Evolutionary conservation across 2,888 invertebrate genomes (phyloP).

Genomic region (Eucriotettix oculatus): DNA sequence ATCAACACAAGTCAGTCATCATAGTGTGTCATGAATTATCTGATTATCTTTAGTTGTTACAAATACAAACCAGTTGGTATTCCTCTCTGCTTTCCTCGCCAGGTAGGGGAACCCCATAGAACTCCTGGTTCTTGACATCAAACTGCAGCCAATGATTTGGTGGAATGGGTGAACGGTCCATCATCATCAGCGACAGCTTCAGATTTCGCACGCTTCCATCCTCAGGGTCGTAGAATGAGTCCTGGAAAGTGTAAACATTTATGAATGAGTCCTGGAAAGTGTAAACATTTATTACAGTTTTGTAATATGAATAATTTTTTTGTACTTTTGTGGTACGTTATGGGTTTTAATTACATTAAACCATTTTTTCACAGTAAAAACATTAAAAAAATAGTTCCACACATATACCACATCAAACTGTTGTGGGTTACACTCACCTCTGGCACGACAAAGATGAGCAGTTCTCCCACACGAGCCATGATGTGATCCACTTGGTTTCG

Average conservation of each 20-base stretch:
- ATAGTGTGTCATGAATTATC: background rate
- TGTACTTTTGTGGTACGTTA: no score
- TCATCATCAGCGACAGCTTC: slow-evolving; percentile 53
- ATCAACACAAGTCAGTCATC: background rate
- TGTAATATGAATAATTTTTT: no score
- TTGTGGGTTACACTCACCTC: slow-evolving; percentile 32
- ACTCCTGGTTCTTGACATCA: slow-evolving; percentile 72
- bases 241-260: slow-evolving; percentile 27
- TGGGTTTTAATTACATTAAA: no score
- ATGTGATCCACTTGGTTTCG: slow-evolving; percentile 74
- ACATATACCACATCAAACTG: background rate
- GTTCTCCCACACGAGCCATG: slow-evolving; percentile 64
- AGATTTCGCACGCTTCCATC: slow-evolving; percentile 60
- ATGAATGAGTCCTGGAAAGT: slow-evolving; percentile 58
- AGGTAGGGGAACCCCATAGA: slow-evolving; percentile 67
- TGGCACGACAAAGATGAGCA: slow-evolving; percentile 67
- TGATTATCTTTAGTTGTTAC: background rate
- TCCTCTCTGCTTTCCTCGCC: slow-evolving; percentile 56
- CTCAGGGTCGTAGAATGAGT: slow-evolving; percentile 81
- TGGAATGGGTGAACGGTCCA: slow-evolving; percentile 49
- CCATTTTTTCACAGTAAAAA: no score
- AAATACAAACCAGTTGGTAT: slow-evolving; percentile 46
- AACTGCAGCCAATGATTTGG: slow-evolving; percentile 73
- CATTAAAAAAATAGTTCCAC: no score
- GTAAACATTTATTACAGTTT: no score